Evolutionary conservation across 2,113 vertebrate genomes (phyloP).

Genomic region (Hippocampus abdominalis): DNA sequence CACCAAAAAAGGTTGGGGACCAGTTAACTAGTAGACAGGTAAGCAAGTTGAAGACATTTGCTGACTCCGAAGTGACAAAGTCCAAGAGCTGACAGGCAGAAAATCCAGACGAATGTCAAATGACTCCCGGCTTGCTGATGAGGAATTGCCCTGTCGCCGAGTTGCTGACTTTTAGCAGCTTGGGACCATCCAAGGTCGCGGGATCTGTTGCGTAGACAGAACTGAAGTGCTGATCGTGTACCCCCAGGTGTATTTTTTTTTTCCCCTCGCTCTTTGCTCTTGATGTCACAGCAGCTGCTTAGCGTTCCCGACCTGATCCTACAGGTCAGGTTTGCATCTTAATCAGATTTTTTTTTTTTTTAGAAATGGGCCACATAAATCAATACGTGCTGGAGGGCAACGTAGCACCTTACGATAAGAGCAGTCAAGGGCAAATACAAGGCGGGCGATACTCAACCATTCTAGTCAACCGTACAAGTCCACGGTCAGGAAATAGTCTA

Average conservation of each 20-base stretch:
- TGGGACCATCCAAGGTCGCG: constrained; percentile 56
- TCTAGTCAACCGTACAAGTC: not conserved
- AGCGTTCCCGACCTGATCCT: not conserved
- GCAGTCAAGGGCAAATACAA: constrained; percentile 3
- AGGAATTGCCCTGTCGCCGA: constrained; percentile 32
- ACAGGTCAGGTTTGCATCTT: constrained; percentile 37
- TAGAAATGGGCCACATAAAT: constrained; percentile 7
- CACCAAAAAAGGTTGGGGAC: constrained; percentile 33
- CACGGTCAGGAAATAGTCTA: not conserved
- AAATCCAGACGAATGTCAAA: constrained; percentile 53
- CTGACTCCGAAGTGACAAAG: constrained; percentile 54
- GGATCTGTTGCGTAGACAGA: constrained; percentile 45
- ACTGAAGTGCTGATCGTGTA: constrained; percentile 54
- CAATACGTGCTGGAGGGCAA: constrained; percentile 28
- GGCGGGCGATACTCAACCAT: not conserved
- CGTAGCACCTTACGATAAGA: not conserved
- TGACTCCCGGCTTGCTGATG: constrained; percentile 49
- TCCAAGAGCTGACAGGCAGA: constrained; percentile 67
- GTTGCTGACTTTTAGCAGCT: constrained; percentile 64
- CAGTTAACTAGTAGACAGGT: constrained; percentile 28
- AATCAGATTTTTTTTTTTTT: constrained; percentile 23
- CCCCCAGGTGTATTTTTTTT: constrained; percentile 17
- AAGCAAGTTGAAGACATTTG: constrained; percentile 50
- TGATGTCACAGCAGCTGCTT: constrained; percentile 25
- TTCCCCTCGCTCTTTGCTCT: not conserved